These are phyloP conservation scores for Nasonovia ribisnigri DNA, from an alignment of 2,888 invertebrate genomes.

Conservation along the genomic window DNA sequence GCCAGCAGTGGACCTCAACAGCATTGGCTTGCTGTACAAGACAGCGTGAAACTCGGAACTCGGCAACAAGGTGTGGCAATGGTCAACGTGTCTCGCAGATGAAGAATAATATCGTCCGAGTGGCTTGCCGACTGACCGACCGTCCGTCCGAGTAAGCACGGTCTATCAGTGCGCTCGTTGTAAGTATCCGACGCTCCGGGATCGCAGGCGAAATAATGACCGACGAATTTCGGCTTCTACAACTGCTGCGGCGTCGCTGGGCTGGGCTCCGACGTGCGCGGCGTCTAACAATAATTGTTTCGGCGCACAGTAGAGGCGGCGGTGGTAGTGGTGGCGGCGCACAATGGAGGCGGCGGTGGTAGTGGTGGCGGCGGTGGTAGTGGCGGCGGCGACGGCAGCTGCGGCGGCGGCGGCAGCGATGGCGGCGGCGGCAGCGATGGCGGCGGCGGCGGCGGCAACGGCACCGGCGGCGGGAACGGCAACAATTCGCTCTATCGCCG, in stretches of 20 bases:
- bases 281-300: slow-evolving; percentile 4
- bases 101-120: neutral
- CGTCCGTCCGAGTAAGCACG: neutral
- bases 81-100: neutral
- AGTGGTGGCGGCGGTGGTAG: too few relatives aligned
- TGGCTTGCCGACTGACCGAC: too few relatives aligned
- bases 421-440: too few relatives aligned
- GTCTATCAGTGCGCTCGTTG: slow-evolving; percentile 3
- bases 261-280: slow-evolving; percentile 32
- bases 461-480: too few relatives aligned
- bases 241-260: neutral
- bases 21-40: neutral
- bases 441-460: too few relatives aligned
- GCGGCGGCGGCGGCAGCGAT: too few relatives aligned
- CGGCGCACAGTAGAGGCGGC: neutral
- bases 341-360: too few relatives aligned
- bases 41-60: neutral
- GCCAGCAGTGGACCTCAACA: neutral
- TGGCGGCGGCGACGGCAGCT: too few relatives aligned
- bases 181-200: neutral
- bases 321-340: too few relatives aligned
- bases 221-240: neutral
- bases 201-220: slow-evolving; percentile 14
- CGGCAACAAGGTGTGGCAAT: neutral
- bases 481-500: too few relatives aligned